Conservation (phyloP, 2,797 vertebrate species). For the Otus scops region DNA sequence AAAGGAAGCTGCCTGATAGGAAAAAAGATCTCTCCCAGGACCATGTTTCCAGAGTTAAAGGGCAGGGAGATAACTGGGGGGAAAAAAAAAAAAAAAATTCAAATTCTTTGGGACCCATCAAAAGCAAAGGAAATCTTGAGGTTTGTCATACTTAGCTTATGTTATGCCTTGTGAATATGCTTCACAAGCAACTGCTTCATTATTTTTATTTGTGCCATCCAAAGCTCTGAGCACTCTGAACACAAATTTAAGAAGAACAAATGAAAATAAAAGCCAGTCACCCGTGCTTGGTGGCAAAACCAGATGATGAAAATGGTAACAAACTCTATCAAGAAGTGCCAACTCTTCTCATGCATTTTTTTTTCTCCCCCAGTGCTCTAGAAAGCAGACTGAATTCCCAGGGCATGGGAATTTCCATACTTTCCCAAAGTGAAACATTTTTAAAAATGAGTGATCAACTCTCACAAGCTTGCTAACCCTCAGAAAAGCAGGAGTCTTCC, state of each 20-base stretch:
- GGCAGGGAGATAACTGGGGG: background rate
- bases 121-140: background rate
- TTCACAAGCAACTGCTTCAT: background rate
- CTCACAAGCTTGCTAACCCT: background rate
- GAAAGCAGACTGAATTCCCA: background rate
- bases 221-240: background rate
- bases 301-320: background rate
- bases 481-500: background rate
- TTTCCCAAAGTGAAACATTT: background rate
- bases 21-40: background rate
- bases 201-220: background rate
- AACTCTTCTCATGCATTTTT: background rate
- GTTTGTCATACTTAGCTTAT: background rate
- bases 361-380: background rate
- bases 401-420: background rate
- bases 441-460: background rate
- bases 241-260: background rate
- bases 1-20: background rate
- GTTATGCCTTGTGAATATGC: background rate
- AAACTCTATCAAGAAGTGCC: background rate
- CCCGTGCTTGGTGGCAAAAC: background rate
- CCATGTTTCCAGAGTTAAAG: background rate
- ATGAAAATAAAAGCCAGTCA: background rate
- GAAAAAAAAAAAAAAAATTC: background rate
- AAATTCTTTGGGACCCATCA: background rate